phyloP scores from a whole-genome alignment of 1,140 invertebrate species.

The Episyrphus balteatus region DNA sequence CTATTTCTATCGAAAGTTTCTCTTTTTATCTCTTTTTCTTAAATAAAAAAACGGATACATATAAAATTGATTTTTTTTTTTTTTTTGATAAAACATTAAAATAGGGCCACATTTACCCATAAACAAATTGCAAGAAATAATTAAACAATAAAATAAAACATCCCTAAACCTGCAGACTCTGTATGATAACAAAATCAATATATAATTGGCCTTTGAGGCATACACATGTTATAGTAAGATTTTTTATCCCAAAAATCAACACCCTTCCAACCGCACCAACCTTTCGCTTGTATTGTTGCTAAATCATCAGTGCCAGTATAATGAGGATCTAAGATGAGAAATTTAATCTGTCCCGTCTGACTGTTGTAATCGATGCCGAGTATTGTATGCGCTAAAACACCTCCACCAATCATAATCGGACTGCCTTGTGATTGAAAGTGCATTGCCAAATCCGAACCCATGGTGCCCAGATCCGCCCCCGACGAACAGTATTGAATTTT shows the following conservation, averaged over 20 bases:
- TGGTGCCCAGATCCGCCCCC: slow-evolving; percentile 71
- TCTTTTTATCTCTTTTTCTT: too few species aligned
- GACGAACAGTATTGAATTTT: slow-evolving; percentile 75
- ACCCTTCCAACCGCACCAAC: slow-evolving; percentile 92
- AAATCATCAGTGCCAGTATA: slow-evolving; percentile 80
- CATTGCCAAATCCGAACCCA: slow-evolving; percentile 67
- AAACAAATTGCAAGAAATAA: too few species aligned
- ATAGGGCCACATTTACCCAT: too few species aligned
- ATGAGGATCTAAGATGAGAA: slow-evolving; percentile 95
- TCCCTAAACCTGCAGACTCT: too few species aligned
- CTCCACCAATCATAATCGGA: slow-evolving; percentile 98
- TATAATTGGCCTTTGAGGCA: slow-evolving; percentile 61
- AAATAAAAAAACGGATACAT: too few species aligned
- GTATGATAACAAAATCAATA: slow-evolving; percentile 29
- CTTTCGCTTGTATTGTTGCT: slow-evolving; percentile 58
- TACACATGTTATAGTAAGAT: slow-evolving; percentile 90
- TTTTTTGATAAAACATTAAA: too few species aligned
- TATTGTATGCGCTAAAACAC: slow-evolving; percentile 95
- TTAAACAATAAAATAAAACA: too few species aligned
- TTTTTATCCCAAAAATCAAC: slow-evolving; percentile 83
- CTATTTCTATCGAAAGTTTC: too few species aligned
- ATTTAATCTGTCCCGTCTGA: slow-evolving; percentile 63
- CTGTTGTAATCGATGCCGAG: slow-evolving; percentile 84
- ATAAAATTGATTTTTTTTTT: too few species aligned
- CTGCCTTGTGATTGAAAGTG: slow-evolving; percentile 92